Conservation (phyloP, 1,140 invertebrate genomes). For the Frieseomelitta varia region DNA sequence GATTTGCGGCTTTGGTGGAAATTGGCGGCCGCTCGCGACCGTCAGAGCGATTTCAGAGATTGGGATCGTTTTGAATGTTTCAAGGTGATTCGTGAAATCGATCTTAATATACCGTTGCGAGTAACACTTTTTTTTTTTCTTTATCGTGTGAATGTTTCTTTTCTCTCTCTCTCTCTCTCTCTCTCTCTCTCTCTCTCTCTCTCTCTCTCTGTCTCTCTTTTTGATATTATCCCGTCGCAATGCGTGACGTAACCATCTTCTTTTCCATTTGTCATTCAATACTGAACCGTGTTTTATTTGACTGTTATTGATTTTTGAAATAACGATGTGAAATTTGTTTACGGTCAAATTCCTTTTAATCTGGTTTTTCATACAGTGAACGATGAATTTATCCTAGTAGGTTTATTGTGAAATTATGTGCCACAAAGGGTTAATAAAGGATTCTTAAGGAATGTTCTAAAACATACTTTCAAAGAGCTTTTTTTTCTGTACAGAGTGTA, state of each 20-base stretch:
- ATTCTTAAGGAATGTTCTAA: neutral
- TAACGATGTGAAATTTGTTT: neutral
- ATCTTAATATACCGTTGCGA: neutral
- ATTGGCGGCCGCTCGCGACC: neutral
- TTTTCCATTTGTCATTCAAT: neutral
- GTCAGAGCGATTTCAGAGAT: neutral
- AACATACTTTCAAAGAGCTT: too few species aligned
- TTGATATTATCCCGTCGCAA: neutral
- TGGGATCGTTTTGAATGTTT: neutral
- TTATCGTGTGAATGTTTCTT: neutral
- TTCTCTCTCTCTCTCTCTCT: too few species aligned
- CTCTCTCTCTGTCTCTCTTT: too few species aligned
- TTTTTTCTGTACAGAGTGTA: too few species aligned
- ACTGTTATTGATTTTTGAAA: neutral
- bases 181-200: too few species aligned
- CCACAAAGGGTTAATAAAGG: neutral
- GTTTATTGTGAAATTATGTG: too few species aligned
- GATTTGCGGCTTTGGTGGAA: constrained; percentile 2
- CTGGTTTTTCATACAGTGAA: too few species aligned
- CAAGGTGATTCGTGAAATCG: neutral
- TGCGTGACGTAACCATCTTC: neutral
- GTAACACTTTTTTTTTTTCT: neutral
- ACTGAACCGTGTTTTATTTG: neutral
- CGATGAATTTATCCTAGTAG: too few species aligned
- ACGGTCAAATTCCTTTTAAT: neutral